A percentile compares a stretch with the other conserved stretches of the same genome.
These are phyloP conservation scores for Zoanthus sansibaricus DNA, from an alignment of 92 coral and sea anemone species.

Conservation along the genomic window DNA sequence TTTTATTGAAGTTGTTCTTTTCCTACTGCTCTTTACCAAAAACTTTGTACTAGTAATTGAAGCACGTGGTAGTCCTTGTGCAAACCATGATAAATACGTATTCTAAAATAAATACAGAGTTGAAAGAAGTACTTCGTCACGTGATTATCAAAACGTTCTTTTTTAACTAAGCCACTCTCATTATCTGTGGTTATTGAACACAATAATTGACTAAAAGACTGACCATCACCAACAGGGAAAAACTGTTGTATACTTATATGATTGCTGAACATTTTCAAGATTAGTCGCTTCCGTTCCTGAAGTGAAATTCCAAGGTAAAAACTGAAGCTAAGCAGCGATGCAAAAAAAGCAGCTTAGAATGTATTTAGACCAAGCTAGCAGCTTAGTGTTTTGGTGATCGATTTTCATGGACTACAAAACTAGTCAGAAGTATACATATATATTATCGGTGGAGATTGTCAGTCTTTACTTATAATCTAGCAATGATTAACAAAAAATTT, in stretches of 20 bases:
- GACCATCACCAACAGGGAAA: not conserved
- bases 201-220: not conserved
- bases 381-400: no score
- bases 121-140: not conserved
- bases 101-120: slow-evolving; percentile 19
- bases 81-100: slow-evolving; percentile 27
- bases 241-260: no score
- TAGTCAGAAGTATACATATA: no score
- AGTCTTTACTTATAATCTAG: no score
- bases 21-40: not conserved
- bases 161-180: not conserved
- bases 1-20: not conserved
- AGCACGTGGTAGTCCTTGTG: not conserved
- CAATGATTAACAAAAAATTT: not conserved
- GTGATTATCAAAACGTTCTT: not conserved
- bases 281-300: no score
- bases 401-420: no score
- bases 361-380: no score
- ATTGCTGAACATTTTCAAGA: no score
- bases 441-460: no score
- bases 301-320: no score
- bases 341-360: no score
- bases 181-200: not conserved
- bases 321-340: no score
- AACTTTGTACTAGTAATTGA: not conserved